Evolutionary conservation across 2,797 vertebrate species (phyloP), one percentile per base, ranked within the genome.

Genomic region (Otolemur crassicaudatus): DNA sequence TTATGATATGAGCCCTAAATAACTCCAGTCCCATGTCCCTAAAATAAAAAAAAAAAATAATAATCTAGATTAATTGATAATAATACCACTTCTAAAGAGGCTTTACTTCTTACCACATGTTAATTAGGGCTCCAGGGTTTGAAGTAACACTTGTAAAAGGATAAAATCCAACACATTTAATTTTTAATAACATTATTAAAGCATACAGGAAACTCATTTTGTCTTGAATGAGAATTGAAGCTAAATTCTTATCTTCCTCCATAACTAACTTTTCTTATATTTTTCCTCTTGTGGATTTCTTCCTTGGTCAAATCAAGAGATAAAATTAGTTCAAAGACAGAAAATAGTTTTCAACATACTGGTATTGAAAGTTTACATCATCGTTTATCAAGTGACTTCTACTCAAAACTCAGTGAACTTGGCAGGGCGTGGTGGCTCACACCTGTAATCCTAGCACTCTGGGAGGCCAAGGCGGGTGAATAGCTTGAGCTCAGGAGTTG

Each of bases 1-100:
- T 99, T 98, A 99, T 99, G 98, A 99, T 99, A 98, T 99, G 99
- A 98, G 99, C 99, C 98, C 99, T 99, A 98, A 99, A 99, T 97
- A 99, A 99, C 98, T 99, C 99, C 98, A 99, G 98, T 86, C 99
- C 99, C 99, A 99, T 99, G 98, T 99, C 99, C 99, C 99, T 99
- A 97, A 97, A 94, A 98, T 97, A 12, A 97, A 97, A 98, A 12
- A 97, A 97, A 98, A 82, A 19, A 2, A 95, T 29, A 91, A 89
- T 65, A 80, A 70, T 58, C 11, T 92, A 97, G 90, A 96, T 92
- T 79, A 94, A 95, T 53, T 87, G 25, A 67, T 6, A 3, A 76
- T 43, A 90, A 69, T 96, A 95, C 27, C 76, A 97, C 76, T 40
- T 53, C 13, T 81, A 80, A 93, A 77, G n/a, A 96, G 43, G 23